Conservation (phyloP, 2,888 invertebrate genomes). For the Noctua pronuba region DNA sequence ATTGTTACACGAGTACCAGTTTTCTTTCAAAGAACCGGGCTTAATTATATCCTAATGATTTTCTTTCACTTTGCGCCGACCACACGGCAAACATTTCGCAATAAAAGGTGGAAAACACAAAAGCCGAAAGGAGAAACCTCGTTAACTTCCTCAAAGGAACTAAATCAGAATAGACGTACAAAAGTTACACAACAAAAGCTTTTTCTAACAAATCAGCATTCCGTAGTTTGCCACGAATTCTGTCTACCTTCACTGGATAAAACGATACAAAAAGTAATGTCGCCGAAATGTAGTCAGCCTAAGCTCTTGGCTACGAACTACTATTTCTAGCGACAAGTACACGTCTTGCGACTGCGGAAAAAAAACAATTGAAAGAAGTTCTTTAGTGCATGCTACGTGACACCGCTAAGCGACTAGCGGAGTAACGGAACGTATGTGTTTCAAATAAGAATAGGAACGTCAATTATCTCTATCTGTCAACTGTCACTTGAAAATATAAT, state of each 20-base stretch:
- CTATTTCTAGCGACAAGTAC: background rate
- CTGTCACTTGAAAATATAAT: too few relatives aligned
- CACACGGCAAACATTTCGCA: slow-evolving; percentile 20
- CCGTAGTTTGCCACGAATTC: slow-evolving; percentile 44
- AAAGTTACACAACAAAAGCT: slow-evolving; percentile 51
- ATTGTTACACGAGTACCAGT: background rate
- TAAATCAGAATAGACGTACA: slow-evolving; percentile 42
- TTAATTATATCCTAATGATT: slow-evolving; percentile 38
- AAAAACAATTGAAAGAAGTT: background rate
- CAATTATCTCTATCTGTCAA: too few relatives aligned
- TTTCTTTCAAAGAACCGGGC: slow-evolving; percentile 1
- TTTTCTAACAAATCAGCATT: slow-evolving; percentile 52
- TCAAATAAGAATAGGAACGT: too few relatives aligned
- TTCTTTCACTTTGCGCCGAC: slow-evolving; percentile 6
- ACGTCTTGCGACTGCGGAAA: background rate
- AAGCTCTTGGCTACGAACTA: background rate
- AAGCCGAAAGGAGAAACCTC: slow-evolving; percentile 42
- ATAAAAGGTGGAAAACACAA: slow-evolving; percentile 25
- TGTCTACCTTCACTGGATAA: slow-evolving; percentile 24
- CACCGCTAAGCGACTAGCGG: too few relatives aligned
- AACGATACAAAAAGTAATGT: slow-evolving; percentile 29
- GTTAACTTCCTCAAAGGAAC: slow-evolving; percentile 46
- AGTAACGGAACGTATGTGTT: too few relatives aligned
- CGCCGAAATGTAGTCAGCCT: slow-evolving; percentile 32
- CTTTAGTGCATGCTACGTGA: background rate